A percentile compares a stretch with the other conserved stretches of the same genome.
Conservation (phyloP, 2,888 invertebrate species). For the Sicus ferrugineus region DNA sequence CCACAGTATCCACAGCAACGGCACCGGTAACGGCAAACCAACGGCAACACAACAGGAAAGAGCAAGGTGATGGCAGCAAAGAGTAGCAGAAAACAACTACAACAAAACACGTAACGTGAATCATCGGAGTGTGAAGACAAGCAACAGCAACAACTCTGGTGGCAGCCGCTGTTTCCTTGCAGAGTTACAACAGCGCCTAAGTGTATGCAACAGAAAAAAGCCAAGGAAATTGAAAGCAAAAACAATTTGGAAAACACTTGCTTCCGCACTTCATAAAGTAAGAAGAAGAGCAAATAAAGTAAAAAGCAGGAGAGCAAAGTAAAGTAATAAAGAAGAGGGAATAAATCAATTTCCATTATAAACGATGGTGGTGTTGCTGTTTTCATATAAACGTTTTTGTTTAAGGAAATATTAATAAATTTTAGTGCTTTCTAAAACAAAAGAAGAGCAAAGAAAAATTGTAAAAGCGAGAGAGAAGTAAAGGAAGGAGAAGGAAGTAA, state of each 20-base stretch:
- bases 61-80: no score
- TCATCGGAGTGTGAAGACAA: neutral
- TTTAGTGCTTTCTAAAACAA: neutral
- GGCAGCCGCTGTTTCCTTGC: neutral
- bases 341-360: slow-evolving; percentile 28
- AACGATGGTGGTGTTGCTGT: neutral
- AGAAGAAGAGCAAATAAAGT: neutral
- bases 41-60: neutral
- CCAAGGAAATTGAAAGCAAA: neutral
- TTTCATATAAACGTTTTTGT: neutral
- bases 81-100: neutral
- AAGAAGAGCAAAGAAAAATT: neutral
- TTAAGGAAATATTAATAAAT: neutral
- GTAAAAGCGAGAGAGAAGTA: neutral
- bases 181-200: neutral
- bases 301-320: neutral
- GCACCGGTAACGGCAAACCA: neutral
- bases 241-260: slow-evolving; percentile 3
- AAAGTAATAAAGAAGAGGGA: slow-evolving; percentile 13
- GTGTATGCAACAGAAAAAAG: neutral
- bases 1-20: neutral
- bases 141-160: neutral
- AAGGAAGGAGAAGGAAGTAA: neutral
- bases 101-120: slow-evolving; percentile 5
- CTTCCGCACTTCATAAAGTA: slow-evolving; percentile 15